Evolutionary conservation across 2,113 vertebrate genomes (phyloP).

Genomic region (Rynchops niger): DNA sequence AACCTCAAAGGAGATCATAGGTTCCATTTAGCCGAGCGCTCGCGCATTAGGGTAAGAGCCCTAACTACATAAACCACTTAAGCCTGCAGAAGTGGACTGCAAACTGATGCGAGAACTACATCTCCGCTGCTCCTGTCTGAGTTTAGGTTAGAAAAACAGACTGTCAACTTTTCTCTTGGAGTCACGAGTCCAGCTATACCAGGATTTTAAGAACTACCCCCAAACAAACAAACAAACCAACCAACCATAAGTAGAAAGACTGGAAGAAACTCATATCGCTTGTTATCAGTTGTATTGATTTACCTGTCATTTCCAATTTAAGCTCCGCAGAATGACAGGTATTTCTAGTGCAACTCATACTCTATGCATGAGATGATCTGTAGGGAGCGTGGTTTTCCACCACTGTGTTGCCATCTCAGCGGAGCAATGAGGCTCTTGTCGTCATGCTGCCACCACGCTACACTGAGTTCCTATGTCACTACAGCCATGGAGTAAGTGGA

Average conservation of each 20-base stretch:
- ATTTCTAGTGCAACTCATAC: background rate
- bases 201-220: background rate
- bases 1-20: constrained; percentile 41
- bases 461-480: background rate
- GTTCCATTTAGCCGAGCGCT: constrained; percentile 46
- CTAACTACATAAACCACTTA: constrained; percentile 24
- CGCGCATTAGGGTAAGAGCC: background rate
- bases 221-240: background rate
- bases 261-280: background rate
- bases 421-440: background rate
- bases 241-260: background rate
- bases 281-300: background rate
- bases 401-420: accelerated
- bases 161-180: background rate
- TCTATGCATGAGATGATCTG: background rate
- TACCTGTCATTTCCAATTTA: background rate
- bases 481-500: background rate
- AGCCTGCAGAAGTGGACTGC: constrained; percentile 5
- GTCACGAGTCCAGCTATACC: background rate
- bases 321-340: background rate
- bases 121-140: background rate
- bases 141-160: background rate
- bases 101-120: background rate
- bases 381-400: background rate
- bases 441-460: background rate